Evolutionary conservation across 2,888 invertebrate genomes (phyloP), one percentile per base, ranked within the genome.

Genomic region (Acleris cristana): DNA sequence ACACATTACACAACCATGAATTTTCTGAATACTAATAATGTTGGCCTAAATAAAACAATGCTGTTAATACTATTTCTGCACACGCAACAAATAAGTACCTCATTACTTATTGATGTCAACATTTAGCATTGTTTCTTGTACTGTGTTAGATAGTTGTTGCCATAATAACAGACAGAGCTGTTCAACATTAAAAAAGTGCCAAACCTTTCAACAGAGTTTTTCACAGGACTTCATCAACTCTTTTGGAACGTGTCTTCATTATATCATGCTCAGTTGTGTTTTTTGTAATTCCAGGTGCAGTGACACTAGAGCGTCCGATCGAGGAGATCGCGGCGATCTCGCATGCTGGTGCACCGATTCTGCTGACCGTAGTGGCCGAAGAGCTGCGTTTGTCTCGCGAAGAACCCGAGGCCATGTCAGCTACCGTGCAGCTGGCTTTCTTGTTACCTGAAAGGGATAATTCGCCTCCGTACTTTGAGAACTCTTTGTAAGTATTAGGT

Each of bases 361-460:
- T 97, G 58, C 93, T 98, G 70, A 97, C 96, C 1, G 96, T 98
- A 61, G 95, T 97, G 59, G 98, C 98, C 3, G 97, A 97, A 84
- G 98, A 98, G 89, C 96, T 98, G 70, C 94, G 96, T 74, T 90
- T 95, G 71, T 94, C 94, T 67, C 94, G 95, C 71, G 94, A 95
- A 71, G 96, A 96, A 75, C 96, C 95, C 14, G 95, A 96, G 72
- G 96, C 97, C 23, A 96, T 96, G 94, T 96, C 97, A 26, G 95
- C 96, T 1, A 96, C 96, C 0, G 97, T 97, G 7, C 96, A 96
- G 81, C 94, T 98, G 65, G 98, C 97, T 14, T 95, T 98, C 74
- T 95, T 97, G 71, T 93, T 96, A 63, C 96, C 96, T n/a, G 96
- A 96, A 79, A 93, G 95, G 54, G 95, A 95, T 70, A 96, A 96